phyloP scores from a whole-genome alignment of 2,113 vertebrate species.

The Syngnathoides biaculeatus region DNA sequence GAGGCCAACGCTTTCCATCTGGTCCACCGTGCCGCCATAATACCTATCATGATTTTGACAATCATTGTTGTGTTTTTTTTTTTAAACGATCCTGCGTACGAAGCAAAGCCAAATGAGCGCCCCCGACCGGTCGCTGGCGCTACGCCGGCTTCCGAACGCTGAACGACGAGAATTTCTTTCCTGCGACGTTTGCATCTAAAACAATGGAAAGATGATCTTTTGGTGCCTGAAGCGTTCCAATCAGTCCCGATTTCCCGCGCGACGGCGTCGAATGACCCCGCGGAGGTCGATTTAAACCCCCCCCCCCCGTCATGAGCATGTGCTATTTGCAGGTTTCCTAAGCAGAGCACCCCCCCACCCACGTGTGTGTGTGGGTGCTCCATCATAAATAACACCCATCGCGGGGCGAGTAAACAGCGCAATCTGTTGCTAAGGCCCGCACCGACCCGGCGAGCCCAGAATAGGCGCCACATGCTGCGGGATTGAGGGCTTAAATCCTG shows the following conservation, averaged over 20 bases:
- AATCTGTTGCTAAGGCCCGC: constrained; percentile 71
- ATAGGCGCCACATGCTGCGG: constrained; percentile 62
- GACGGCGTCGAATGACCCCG: neutral
- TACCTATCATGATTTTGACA: too few relatives aligned
- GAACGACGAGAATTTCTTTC: too few relatives aligned
- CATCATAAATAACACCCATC: constrained; percentile 54
- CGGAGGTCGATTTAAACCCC: neutral
- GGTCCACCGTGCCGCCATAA: too few relatives aligned
- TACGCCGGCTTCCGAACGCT: too few relatives aligned
- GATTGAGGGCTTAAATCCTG: constrained; percentile 70
- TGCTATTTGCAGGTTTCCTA: constrained; percentile 3
- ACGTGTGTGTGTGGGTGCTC: constrained; percentile 20
- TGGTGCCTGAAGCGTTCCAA: neutral
- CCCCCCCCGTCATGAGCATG: constrained; percentile 3
- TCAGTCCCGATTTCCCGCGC: neutral
- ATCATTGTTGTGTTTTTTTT: too few relatives aligned
- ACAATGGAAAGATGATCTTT: neutral
- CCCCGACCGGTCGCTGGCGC: too few relatives aligned
- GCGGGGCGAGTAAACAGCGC: constrained; percentile 65
- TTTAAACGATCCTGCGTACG: too few relatives aligned
- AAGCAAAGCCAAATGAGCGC: too few relatives aligned
- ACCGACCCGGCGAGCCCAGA: constrained; percentile 63
- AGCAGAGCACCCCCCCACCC: neutral
- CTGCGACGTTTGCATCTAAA: too few relatives aligned
- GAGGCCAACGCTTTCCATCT: too few relatives aligned